Conservation (phyloP, 2,888 invertebrate genomes). For the Syritta pipiens region DNA sequence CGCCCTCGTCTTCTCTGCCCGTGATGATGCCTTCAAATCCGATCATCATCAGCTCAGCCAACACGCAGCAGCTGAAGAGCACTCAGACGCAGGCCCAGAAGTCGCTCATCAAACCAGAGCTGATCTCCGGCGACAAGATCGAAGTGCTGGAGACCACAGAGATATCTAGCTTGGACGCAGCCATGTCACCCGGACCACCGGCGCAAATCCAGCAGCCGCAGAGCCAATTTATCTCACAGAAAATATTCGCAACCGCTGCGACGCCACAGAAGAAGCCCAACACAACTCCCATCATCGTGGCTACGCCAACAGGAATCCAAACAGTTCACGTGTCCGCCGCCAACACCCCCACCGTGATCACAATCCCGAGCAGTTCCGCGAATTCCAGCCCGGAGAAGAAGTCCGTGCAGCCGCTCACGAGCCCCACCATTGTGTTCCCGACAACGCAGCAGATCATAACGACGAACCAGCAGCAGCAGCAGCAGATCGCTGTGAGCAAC, state of each 20-base stretch:
- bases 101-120: constrained; percentile 39
- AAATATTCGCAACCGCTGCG: constrained; percentile 26
- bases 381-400: constrained; percentile 52
- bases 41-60: constrained; percentile 69
- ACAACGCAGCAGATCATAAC: constrained; percentile 60
- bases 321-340: constrained; percentile 77
- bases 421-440: constrained; percentile 38
- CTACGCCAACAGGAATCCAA: constrained; percentile 77
- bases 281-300: constrained; percentile 76
- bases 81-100: constrained; percentile 32
- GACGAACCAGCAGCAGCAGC: constrained; percentile 40
- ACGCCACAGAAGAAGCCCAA: constrained; percentile 57
- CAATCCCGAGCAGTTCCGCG: constrained; percentile 40
- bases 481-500: constrained; percentile 42
- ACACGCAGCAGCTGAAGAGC: constrained; percentile 24
- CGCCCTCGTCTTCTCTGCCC: constrained; percentile 70
- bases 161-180: constrained; percentile 26
- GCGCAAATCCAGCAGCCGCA: constrained; percentile 31
- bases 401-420: constrained; percentile 48
- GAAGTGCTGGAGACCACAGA: constrained; percentile 56
- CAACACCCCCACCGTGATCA: constrained; percentile 65
- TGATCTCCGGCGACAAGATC: constrained; percentile 56
- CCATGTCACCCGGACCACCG: constrained; percentile 26
- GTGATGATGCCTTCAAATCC: constrained; percentile 74
- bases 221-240: constrained; percentile 46